Percentiles rank a stretch among this genome's conserved stretches.
Evolutionary conservation across 2,113 vertebrate species (phyloP).

Genomic region (Trinectes maculatus): DNA sequence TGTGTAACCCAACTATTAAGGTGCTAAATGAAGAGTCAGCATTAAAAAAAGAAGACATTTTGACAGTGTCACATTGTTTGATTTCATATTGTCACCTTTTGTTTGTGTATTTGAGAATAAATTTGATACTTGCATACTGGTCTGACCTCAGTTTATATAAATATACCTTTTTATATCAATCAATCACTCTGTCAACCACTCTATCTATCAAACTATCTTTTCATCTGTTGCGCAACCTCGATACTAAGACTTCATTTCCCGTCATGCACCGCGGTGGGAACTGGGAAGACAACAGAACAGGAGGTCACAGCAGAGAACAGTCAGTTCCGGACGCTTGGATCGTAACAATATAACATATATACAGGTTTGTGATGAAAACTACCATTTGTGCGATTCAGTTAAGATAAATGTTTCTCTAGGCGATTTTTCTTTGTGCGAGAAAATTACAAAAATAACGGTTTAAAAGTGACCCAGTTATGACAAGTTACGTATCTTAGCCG

Average conservation of each 20-base stretch:
- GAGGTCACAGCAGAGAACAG: not conserved
- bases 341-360: too few relatives aligned
- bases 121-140: constrained; percentile 73
- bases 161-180: not conserved
- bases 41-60: constrained; percentile 61
- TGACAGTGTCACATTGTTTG: constrained; percentile 65
- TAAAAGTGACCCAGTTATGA: not conserved
- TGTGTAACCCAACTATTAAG: constrained; percentile 80
- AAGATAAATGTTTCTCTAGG: too few relatives aligned
- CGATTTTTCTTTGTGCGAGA: not conserved
- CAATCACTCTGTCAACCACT: too few relatives aligned
- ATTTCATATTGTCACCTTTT: constrained; percentile 75
- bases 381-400: too few relatives aligned
- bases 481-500: constrained; percentile 2
- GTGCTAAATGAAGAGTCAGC: constrained; percentile 83
- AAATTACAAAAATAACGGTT: not conserved
- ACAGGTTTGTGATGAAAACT: too few relatives aligned
- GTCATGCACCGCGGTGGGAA: not conserved
- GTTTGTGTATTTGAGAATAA: constrained; percentile 83
- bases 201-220: too few relatives aligned
- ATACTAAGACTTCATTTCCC: constrained; percentile 45
- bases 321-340: not conserved
- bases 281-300: not conserved
- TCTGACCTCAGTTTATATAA: not conserved
- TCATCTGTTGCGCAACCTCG: too few relatives aligned